Conservation (phyloP, 2,797 vertebrate species). For the Decapterus maruadsi region DNA sequence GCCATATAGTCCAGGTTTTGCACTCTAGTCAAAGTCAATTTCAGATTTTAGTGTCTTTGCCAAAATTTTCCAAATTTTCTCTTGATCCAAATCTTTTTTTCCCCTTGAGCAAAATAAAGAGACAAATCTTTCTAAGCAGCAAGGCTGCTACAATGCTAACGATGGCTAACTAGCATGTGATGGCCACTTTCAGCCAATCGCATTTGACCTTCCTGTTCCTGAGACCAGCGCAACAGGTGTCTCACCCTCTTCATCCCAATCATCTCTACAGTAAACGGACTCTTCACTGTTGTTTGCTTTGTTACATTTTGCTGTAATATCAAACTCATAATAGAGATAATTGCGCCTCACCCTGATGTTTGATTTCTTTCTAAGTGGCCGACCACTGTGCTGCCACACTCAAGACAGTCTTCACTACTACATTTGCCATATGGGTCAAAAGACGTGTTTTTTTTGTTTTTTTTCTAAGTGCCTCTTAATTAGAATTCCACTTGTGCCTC, state of each 20-base stretch:
- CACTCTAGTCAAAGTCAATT: background rate
- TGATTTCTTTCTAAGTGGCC: slow-evolving; percentile 25
- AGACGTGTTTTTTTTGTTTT: slow-evolving; percentile 14
- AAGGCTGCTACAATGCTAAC: no score
- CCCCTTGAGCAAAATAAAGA: background rate
- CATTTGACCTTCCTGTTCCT: background rate
- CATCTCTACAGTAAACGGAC: slow-evolving; percentile 3
- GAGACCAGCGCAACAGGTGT: background rate
- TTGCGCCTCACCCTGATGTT: slow-evolving; percentile 11
- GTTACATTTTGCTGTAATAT: background rate
- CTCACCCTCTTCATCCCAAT: background rate
- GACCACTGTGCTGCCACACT: slow-evolving; percentile 24
- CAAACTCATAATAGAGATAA: slow-evolving; percentile 12
- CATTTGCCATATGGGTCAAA: slow-evolving; percentile 35
- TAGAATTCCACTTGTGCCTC: slow-evolving; percentile 34
- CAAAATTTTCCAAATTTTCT: background rate
- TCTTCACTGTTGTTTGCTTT: slow-evolving; percentile 13
- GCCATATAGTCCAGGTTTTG: background rate
- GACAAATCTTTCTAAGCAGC: background rate
- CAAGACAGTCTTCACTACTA: background rate
- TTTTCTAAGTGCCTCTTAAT: slow-evolving; percentile 46
- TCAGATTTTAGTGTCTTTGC: background rate
- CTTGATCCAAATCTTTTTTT: background rate
- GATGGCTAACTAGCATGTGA: background rate
- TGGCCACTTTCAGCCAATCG: slow-evolving; percentile 1